Evolutionary conservation across 2,113 vertebrate genomes (phyloP).

Genomic region (Pseudopipra pipra): DNA sequence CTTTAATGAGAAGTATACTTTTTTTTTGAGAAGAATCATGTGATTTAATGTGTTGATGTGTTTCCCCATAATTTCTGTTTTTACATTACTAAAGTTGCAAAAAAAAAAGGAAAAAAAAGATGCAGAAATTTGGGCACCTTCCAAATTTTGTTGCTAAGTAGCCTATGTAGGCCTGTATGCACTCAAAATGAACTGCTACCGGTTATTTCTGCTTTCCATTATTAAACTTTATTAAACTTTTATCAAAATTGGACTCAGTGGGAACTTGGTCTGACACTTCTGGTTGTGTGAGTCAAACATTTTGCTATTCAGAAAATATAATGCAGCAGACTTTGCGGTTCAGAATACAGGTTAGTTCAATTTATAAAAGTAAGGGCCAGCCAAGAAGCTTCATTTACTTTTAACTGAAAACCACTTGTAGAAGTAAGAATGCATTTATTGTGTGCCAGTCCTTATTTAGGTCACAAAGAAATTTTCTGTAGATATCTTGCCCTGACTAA

Average conservation of each 20-base stretch:
- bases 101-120: not conserved
- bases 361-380: not conserved
- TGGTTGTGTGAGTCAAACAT: not conserved
- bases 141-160: not conserved
- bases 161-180: not conserved
- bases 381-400: not conserved
- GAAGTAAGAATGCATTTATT: not conserved
- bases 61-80: not conserved
- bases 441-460: not conserved
- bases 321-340: not conserved
- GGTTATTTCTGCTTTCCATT: not conserved
- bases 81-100: not conserved
- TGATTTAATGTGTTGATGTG: rapidly evolving
- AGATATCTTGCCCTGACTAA: not conserved
- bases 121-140: not conserved
- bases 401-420: not conserved
- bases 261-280: not conserved
- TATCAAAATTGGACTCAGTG: not conserved
- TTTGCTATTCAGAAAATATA: not conserved
- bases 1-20: not conserved
- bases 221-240: not conserved
- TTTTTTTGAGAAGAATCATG: not conserved
- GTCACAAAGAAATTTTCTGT: not conserved
- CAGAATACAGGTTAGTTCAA: not conserved
- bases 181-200: not conserved